Base-by-base conservation (phyloP, 1,140 invertebrate species). In the Meloidogyne floridensis region DNA sequence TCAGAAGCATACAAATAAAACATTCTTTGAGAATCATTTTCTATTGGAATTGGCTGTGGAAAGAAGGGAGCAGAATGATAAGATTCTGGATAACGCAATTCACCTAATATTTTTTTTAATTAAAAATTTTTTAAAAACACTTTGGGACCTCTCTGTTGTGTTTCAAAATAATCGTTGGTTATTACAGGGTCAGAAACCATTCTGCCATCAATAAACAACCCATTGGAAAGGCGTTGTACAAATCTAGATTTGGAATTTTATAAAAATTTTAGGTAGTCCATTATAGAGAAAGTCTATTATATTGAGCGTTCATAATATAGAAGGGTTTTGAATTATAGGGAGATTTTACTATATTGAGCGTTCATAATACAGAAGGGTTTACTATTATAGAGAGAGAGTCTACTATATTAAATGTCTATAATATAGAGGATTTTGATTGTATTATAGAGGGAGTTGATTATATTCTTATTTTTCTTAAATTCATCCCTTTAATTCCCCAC, bases 1-100 rank as follows among this genome's bases (percentile, higher is more conserved):
- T 89, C 88, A 4, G 88, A 90, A 2, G 86, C 88, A 75, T 89
- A 89, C 11, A 89, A 80, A 79, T 89, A 90, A 18, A 90, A 77
- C 88, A 89, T 89, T 76, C 84, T 56, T 72, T 90, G 86, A 15
- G 87, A 87, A 54, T 88, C 87, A 10, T 70, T 59, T 54, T 86
- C 85, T 15, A 20, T 43, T 9, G 79, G 77, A 47, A 86, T 89
- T 20, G 83, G 83, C 11, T 53, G 81, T 77, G 88, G 89, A 56
- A 72, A 90, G 80, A 89, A 89, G 15, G 77, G 72, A 0, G 69
- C 18, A 53, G 54, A 43, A 72, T 20, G 77, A 77, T 32, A 69
- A 43, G 56, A 75, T 80, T 86, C 75, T 9, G 84, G 83, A 72
- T 89, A 89, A 10, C 84, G 74, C 0, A 89, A 77, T 84, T 89